Percentiles rank a stretch among this genome's conserved stretches.
These are phyloP conservation scores for Druceiella hillmani DNA, from an alignment of 2,888 invertebrate genomes.

Conservation along the genomic window DNA sequence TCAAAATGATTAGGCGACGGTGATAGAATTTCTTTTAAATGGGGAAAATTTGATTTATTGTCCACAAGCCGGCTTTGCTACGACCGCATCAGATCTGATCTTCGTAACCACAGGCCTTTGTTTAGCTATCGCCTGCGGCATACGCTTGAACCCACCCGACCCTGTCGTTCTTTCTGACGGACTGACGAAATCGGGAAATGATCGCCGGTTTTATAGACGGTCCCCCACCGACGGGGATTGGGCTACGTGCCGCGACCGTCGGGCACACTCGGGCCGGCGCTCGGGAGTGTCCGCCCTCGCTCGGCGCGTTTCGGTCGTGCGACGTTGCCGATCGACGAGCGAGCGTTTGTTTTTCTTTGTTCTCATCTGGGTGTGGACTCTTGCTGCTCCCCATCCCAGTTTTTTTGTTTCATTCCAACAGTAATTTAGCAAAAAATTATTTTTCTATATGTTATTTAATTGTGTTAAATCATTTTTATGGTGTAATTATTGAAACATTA, in stretches of 20 bases:
- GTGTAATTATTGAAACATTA: no score
- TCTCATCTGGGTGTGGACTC: no score
- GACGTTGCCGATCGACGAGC: no score
- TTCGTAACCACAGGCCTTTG: slow-evolving; percentile 49
- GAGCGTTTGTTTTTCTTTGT: no score
- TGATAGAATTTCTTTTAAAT: no score
- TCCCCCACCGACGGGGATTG: slow-evolving; percentile 34
- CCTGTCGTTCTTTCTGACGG: slow-evolving; percentile 48
- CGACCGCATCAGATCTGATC: slow-evolving; percentile 52
- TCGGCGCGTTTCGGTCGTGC: slow-evolving; percentile 29
- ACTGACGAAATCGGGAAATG: slow-evolving; percentile 43
- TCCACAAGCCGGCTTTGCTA: no score
- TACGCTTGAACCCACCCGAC: slow-evolving; percentile 45
- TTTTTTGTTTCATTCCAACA: no score
- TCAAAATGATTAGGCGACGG: slow-evolving; percentile 1
- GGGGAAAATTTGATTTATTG: no score
- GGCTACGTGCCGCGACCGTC: slow-evolving; percentile 35
- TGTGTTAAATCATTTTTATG: no score
- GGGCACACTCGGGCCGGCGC: slow-evolving; percentile 42
- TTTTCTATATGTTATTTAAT: no score
- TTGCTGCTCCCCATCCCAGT: no score
- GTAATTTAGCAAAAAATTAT: no score
- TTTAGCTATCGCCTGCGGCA: slow-evolving; percentile 43
- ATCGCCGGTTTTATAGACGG: slow-evolving; percentile 44
- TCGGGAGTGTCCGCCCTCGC: slow-evolving; percentile 27